phyloP scores from a whole-genome alignment of 2,113 vertebrate genomes.

The Rhea pennata region DNA sequence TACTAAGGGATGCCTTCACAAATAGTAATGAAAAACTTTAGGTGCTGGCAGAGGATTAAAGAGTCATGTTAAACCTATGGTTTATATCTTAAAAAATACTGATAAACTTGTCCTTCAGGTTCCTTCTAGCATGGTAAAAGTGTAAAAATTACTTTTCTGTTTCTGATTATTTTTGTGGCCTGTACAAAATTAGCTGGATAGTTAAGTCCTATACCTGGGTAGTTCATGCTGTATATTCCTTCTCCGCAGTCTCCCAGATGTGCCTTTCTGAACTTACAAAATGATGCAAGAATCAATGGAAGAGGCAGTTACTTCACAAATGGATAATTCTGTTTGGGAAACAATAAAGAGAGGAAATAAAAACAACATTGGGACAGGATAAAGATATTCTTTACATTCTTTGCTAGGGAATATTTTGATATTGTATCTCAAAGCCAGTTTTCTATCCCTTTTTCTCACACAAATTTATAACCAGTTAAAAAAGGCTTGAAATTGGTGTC shows the following conservation, averaged over 20 bases:
- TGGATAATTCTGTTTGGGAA: background rate
- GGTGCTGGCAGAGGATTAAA: background rate
- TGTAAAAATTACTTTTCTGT: background rate
- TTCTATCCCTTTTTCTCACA: background rate
- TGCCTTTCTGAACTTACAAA: background rate
- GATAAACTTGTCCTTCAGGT: background rate
- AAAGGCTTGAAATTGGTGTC: background rate
- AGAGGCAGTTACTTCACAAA: background rate
- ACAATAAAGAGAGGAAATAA: background rate
- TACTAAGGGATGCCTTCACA: background rate
- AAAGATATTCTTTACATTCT: constrained; percentile 4
- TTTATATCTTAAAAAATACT: background rate
- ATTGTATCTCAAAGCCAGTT: background rate
- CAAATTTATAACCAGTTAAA: background rate
- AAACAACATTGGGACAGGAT: background rate
- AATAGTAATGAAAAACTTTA: background rate
- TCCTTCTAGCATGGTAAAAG: background rate
- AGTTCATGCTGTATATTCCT: background rate
- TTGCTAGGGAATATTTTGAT: background rate
- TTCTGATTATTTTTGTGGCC: background rate
- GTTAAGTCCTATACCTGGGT: background rate
- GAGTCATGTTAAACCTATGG: background rate
- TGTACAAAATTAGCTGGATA: background rate
- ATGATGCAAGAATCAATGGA: background rate
- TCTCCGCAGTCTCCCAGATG: background rate